These are phyloP conservation scores for Dicycla oo DNA, from an alignment of 2,888 invertebrate species.

Conservation along the genomic window DNA sequence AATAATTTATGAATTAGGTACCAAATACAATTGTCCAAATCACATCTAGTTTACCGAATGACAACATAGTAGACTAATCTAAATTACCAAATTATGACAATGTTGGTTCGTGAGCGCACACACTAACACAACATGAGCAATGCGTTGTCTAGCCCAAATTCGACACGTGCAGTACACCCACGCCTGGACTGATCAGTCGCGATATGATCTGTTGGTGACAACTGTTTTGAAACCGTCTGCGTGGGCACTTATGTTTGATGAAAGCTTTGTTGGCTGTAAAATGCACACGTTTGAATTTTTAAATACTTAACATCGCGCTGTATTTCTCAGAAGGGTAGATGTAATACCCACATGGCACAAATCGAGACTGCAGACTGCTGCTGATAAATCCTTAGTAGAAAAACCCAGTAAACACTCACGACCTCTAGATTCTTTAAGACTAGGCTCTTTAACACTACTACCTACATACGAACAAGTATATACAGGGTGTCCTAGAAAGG, in stretches of 20 bases:
- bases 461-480: too few relatives aligned
- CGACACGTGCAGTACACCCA: slow-evolving; percentile 59
- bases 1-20: not conserved
- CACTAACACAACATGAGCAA: slow-evolving; percentile 33
- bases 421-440: too few relatives aligned
- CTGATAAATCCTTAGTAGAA: too few relatives aligned
- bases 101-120: slow-evolving; percentile 36
- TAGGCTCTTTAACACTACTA: too few relatives aligned
- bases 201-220: slow-evolving; percentile 63
- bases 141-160: slow-evolving; percentile 48
- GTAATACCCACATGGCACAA: too few relatives aligned
- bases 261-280: slow-evolving; percentile 11
- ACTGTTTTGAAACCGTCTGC: slow-evolving; percentile 47
- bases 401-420: too few relatives aligned
- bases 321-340: too few relatives aligned
- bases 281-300: not conserved
- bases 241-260: slow-evolving; percentile 32
- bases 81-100: not conserved
- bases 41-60: not conserved
- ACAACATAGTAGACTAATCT: not conserved
- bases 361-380: too few relatives aligned
- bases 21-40: not conserved
- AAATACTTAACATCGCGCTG: too few relatives aligned
- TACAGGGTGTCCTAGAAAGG: too few relatives aligned
- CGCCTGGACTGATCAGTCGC: slow-evolving; percentile 50